phyloP scores from a whole-genome alignment of 2,888 invertebrate genomes.

The Rapana venosa region DNA sequence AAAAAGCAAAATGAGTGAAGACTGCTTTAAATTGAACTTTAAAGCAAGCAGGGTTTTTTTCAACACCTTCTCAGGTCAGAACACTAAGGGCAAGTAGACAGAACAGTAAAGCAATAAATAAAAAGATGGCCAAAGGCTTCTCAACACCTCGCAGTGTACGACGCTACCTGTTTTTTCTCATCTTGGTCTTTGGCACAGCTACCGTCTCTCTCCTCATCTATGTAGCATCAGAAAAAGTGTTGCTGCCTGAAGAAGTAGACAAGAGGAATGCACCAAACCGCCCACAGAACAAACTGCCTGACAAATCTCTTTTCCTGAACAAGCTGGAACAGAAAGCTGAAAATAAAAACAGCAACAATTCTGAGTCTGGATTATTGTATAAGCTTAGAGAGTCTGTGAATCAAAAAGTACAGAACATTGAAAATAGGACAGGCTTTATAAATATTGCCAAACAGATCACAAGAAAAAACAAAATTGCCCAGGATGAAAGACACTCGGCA shows the following conservation, averaged over 20 bases:
- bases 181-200: background rate
- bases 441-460: background rate
- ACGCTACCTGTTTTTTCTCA: conserved; percentile 21
- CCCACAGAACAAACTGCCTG: background rate
- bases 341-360: background rate
- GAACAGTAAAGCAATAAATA: no score
- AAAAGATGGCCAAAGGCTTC: background rate
- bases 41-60: no score
- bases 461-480: background rate
- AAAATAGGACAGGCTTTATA: background rate
- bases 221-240: background rate
- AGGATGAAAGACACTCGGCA: background rate
- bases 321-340: background rate
- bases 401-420: background rate
- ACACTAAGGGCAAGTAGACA: no score
- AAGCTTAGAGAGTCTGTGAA: background rate
- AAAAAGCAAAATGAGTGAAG: no score
- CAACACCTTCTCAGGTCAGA: no score
- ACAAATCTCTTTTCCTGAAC: background rate
- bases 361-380: background rate
- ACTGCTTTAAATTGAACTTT: no score
- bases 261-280: background rate
- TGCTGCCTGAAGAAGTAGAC: background rate
- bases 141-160: conserved; percentile 8
- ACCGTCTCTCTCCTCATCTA: conserved; percentile 25